phyloP scores from a whole-genome alignment of 1,140 invertebrate species.

The Drusus annulatus region DNA sequence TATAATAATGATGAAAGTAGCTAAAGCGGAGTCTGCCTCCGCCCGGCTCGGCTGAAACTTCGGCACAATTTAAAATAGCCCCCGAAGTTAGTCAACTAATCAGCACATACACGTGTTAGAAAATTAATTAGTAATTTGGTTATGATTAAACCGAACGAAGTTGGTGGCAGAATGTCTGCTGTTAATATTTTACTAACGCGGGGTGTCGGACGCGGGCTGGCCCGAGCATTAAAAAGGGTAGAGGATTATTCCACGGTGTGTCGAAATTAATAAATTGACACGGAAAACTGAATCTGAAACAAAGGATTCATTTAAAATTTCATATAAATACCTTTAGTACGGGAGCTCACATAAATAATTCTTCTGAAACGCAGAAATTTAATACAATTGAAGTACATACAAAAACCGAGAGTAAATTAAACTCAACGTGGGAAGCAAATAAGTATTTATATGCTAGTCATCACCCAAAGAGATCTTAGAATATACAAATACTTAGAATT shows the following conservation, averaged over 20 bases:
- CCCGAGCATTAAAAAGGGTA: background rate
- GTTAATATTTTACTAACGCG: slow-evolving; percentile 23
- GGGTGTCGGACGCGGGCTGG: no score
- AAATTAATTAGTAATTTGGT: slow-evolving; percentile 10
- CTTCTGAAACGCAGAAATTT: no score
- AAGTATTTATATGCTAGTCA: no score
- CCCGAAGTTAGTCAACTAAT: slow-evolving; percentile 12
- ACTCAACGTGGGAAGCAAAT: no score
- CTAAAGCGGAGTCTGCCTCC: background rate
- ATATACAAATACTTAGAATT: no score
- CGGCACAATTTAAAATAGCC: slow-evolving; percentile 10
- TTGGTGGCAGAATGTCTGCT: background rate
- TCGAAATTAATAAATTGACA: background rate
- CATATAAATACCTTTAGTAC: no score
- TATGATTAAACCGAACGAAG: slow-evolving; percentile 28
- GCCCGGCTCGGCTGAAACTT: background rate
- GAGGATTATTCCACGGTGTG: background rate
- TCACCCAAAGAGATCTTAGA: no score
- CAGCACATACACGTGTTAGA: slow-evolving; percentile 16
- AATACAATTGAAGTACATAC: no score
- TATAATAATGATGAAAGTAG: no score
- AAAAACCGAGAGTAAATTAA: no score
- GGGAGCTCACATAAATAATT: no score
- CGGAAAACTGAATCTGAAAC: background rate
- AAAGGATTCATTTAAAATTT: background rate